Evolutionary conservation across 1,140 invertebrate genomes (phyloP).

Genomic region (Ceratosolen solmsi): DNA sequence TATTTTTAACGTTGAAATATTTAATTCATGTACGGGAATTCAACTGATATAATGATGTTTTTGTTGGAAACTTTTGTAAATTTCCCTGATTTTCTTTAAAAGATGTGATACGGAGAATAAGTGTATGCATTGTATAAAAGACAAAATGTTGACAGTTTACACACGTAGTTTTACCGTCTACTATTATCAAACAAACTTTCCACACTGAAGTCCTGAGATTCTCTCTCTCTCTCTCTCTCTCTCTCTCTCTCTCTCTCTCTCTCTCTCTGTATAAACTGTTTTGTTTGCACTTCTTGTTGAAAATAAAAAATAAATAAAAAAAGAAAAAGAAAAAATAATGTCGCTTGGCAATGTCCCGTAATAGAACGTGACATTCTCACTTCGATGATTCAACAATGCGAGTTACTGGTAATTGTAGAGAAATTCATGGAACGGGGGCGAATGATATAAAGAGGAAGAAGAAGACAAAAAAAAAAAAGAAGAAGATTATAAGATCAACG

Average conservation of each 20-base stretch:
- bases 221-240: background rate
- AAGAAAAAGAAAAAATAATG: no score
- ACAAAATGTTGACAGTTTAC: constrained; percentile 5
- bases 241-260: background rate
- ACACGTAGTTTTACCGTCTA: background rate
- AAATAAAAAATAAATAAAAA: no score
- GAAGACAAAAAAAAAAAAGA: background rate
- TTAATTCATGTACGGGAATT: background rate
- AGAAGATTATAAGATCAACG: constrained; percentile 15
- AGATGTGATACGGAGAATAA: background rate
- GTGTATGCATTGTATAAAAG: background rate
- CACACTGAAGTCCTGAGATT: background rate
- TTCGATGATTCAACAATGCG: no score
- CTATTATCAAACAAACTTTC: constrained; percentile 14
- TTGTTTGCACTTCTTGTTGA: background rate
- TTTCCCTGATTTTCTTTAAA: background rate
- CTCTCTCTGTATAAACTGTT: background rate
- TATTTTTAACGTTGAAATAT: background rate
- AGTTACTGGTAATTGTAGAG: background rate
- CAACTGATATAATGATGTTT: background rate
- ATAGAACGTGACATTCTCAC: background rate
- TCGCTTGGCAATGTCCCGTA: background rate
- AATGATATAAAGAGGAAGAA: background rate
- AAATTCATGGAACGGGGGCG: background rate
- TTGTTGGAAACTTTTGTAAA: background rate